Evolutionary conservation across 2,113 vertebrate genomes (phyloP).

Genomic region (Mugil cephalus): DNA sequence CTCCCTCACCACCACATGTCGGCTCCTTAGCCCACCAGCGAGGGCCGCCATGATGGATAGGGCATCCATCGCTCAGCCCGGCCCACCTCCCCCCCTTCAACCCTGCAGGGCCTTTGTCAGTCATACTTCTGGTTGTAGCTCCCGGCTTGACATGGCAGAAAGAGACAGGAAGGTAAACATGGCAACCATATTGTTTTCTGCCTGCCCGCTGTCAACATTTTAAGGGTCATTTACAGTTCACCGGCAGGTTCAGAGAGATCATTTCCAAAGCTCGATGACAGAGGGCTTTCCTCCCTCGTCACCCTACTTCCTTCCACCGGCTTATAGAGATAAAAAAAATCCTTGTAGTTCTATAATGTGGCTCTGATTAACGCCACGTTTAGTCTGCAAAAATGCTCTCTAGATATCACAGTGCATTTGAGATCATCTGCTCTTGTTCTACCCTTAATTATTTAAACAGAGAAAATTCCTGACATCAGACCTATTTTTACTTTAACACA

Average conservation of each 20-base stretch:
- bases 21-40: conserved; percentile 70
- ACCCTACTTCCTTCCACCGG: conserved; percentile 50
- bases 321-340: conserved; percentile 60
- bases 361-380: conserved; percentile 65
- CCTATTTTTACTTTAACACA: neutral
- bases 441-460: conserved; percentile 56
- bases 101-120: conserved; percentile 77
- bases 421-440: conserved; percentile 31
- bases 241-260: conserved; percentile 53
- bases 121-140: conserved; percentile 66
- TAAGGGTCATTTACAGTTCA: conserved; percentile 81
- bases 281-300: conserved; percentile 27
- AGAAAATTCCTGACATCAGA: conserved; percentile 21
- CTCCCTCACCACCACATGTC: conserved; percentile 76
- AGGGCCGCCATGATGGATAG: conserved; percentile 78
- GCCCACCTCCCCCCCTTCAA: conserved; percentile 20
- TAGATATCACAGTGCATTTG: conserved; percentile 51
- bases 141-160: conserved; percentile 66
- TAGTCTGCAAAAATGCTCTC: conserved; percentile 50
- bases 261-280: conserved; percentile 50
- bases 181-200: conserved; percentile 76
- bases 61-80: conserved; percentile 74
- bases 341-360: conserved; percentile 56
- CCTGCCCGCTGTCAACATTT: conserved; percentile 67
- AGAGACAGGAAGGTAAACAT: conserved; percentile 76